phyloP scores from a whole-genome alignment of 1,140 invertebrate genomes.

The Zaprionus gabonicus region DNA sequence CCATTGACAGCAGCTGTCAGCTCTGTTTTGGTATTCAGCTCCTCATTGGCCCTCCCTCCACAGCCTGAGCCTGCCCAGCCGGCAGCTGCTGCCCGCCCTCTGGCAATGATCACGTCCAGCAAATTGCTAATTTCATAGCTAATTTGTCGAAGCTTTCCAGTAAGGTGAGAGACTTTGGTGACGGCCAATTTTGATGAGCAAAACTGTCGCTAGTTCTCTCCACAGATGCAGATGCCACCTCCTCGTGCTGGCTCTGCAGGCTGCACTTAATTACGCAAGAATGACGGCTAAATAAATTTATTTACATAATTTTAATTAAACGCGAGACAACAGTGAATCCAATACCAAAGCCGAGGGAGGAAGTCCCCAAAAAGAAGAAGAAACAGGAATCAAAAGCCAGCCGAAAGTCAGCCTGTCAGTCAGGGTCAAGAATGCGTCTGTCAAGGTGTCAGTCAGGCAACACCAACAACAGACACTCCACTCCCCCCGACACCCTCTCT shows the following conservation, averaged over 20 bases:
- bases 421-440: slow-evolving; percentile 72
- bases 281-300: slow-evolving; percentile 79
- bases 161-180: not conserved
- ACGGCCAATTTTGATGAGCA: slow-evolving; percentile 14
- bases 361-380: slow-evolving; percentile 37
- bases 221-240: slow-evolving; percentile 68
- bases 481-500: not conserved
- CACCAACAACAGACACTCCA: slow-evolving; percentile 23
- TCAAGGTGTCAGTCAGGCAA: slow-evolving; percentile 55
- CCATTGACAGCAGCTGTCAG: slow-evolving; percentile 80
- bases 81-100: slow-evolving; percentile 7
- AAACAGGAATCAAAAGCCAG: slow-evolving; percentile 43
- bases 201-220: slow-evolving; percentile 27
- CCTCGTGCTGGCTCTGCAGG: not conserved
- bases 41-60: not conserved
- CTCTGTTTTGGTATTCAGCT: slow-evolving; percentile 65
- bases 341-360: not conserved
- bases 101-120: slow-evolving; percentile 46
- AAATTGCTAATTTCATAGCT: slow-evolving; percentile 83
- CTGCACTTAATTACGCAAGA: slow-evolving; percentile 70
- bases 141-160: slow-evolving; percentile 67
- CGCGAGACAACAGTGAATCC: slow-evolving; percentile 10
- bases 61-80: too few species aligned
- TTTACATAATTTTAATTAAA: slow-evolving; percentile 84
- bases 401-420: slow-evolving; percentile 57